Percentiles rank a stretch among this genome's conserved stretches.
Evolutionary conservation across 2,888 invertebrate species (phyloP).

Genomic region (Dryobota labecula): DNA sequence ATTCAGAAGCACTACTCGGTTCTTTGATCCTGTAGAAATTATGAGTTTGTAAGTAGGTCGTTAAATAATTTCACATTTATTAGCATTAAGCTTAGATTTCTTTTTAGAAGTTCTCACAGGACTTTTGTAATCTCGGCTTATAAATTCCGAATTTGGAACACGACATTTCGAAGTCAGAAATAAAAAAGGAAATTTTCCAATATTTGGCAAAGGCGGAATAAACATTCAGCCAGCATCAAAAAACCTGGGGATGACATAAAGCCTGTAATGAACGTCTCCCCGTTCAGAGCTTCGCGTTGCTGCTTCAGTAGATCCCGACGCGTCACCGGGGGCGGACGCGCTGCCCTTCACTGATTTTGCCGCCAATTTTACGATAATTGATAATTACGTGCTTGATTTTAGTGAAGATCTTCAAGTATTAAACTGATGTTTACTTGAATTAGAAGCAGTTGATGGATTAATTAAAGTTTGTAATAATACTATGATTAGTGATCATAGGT

Average conservation of each 20-base stretch:
- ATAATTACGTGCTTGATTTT: constrained; percentile 12
- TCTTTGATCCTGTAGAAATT: constrained; percentile 12
- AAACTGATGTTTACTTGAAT: neutral
- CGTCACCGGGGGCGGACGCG: constrained; percentile 63
- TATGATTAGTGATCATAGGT: neutral
- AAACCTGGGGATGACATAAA: constrained; percentile 51
- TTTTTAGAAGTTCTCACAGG: neutral
- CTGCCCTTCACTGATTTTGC: constrained; percentile 64
- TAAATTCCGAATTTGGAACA: constrained; percentile 11
- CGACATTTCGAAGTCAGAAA: neutral
- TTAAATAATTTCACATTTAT: constrained; percentile 41
- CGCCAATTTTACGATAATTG: constrained; percentile 74
- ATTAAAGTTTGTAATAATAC: neutral
- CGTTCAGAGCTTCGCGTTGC: constrained; percentile 24
- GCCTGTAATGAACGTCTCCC: constrained; percentile 39
- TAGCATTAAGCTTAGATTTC: constrained; percentile 14
- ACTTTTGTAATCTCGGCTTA: neutral
- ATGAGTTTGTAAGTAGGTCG: neutral
- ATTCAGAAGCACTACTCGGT: constrained; percentile 15
- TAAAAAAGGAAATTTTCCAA: constrained; percentile 7
- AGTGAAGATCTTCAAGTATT: constrained; percentile 5
- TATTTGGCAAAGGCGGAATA: constrained; percentile 26
- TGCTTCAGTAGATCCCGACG: constrained; percentile 67
- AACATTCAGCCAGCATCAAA: constrained; percentile 36
- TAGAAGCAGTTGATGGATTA: neutral